These are phyloP conservation scores for Nebria salina DNA, from an alignment of 2,888 invertebrate species.

Conservation along the genomic window DNA sequence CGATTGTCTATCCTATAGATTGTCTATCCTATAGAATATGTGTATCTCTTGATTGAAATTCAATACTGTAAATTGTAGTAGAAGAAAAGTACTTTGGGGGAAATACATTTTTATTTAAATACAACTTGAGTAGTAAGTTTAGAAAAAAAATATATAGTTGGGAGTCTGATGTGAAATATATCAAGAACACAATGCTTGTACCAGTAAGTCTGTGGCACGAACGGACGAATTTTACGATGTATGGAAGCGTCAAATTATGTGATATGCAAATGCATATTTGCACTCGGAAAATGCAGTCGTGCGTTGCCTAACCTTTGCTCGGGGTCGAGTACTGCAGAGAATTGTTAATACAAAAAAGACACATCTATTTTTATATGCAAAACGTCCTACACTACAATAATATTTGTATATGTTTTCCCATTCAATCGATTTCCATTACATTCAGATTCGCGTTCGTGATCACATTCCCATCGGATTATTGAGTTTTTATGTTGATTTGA, in stretches of 20 bases:
- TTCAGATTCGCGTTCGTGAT: not conserved
- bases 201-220: not conserved
- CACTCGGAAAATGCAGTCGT: slow-evolving; percentile 1
- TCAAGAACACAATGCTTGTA: not conserved
- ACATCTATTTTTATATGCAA: not conserved
- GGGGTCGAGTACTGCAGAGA: not conserved
- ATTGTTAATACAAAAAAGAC: not conserved
- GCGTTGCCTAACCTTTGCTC: not conserved
- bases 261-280: slow-evolving; percentile 16
- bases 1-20: too few relatives aligned
- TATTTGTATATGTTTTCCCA: too few relatives aligned
- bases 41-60: too few relatives aligned
- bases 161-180: not conserved
- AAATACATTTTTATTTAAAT: too few relatives aligned
- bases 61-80: too few relatives aligned
- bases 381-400: too few relatives aligned
- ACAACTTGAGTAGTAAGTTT: too few relatives aligned
- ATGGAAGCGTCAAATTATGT: slow-evolving; percentile 14
- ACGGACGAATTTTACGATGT: slow-evolving; percentile 13
- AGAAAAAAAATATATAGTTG: too few relatives aligned
- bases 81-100: too few relatives aligned
- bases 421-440: too few relatives aligned
- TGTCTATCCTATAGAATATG: too few relatives aligned
- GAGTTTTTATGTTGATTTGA: slow-evolving; percentile 44
- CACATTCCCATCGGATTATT: slow-evolving; percentile 21